Evolutionary conservation across 2,797 vertebrate genomes (phyloP).

Genomic region (Orestias chungarensis): DNA sequence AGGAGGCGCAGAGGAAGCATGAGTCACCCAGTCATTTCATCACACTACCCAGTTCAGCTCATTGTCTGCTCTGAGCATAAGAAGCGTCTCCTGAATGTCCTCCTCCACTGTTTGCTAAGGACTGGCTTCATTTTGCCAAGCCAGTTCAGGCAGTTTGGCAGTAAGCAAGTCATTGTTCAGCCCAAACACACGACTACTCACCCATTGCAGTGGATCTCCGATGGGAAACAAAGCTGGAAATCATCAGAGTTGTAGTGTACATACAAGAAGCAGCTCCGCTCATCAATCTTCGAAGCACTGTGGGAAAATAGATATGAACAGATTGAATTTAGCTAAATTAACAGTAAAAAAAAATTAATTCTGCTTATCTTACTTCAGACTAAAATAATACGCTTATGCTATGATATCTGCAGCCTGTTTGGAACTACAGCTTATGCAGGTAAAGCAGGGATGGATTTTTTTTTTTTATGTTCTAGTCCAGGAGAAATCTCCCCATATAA

Average conservation of each 20-base stretch:
- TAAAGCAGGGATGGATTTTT: too few relatives aligned
- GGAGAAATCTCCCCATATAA: background rate
- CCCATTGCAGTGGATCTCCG: conserved; percentile 86
- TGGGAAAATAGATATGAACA: conserved; percentile 3
- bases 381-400: background rate
- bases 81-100: background rate
- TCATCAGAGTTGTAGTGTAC: conserved; percentile 86
- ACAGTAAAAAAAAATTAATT: background rate
- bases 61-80: background rate
- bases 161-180: background rate
- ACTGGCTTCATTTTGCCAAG: conserved; percentile 4
- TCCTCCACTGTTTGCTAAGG: background rate
- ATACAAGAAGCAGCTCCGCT: conserved; percentile 92
- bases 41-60: conserved; percentile 5
- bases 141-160: conserved; percentile 2
- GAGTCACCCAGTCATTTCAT: conserved; percentile 41
- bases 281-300: conserved; percentile 88
- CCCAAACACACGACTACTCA: conserved; percentile 59
- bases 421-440: background rate
- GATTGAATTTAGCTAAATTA: background rate
- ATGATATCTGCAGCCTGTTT: background rate
- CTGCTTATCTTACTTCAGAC: background rate
- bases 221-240: conserved; percentile 91
- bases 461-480: background rate
- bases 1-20: conserved; percentile 23